Percentiles rank a stretch among this genome's conserved stretches.
These are phyloP conservation scores for Dyspetes luteomarginatus DNA, from an alignment of 2,888 invertebrate genomes.

Conservation along the genomic window DNA sequence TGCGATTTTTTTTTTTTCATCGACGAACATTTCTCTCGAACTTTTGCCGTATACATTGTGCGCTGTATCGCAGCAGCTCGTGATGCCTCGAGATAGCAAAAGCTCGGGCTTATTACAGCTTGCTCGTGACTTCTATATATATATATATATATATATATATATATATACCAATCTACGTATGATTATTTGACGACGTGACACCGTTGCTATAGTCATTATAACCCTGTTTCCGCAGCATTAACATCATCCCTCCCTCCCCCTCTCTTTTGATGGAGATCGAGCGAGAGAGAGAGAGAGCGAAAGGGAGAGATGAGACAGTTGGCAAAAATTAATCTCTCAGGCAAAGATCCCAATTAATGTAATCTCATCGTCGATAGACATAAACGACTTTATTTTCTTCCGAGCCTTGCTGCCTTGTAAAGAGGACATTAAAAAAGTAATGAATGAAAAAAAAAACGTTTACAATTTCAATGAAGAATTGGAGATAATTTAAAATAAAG, in stretches of 20 bases:
- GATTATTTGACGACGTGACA: conserved; percentile 44
- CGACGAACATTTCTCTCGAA: neutral
- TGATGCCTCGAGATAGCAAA: neutral
- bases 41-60: too few species aligned
- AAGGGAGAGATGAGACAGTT: neutral
- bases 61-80: neutral
- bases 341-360: conserved; percentile 1
- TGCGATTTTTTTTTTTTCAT: neutral
- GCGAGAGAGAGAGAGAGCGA: neutral
- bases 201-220: conserved; percentile 53
- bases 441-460: neutral
- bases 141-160: neutral
- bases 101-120: neutral
- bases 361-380: conserved; percentile 23
- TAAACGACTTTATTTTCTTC: conserved; percentile 35
- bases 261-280: too few species aligned
- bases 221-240: conserved; percentile 57
- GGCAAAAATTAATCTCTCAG: conserved; percentile 46
- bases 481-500: neutral
- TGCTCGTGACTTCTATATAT: neutral
- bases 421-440: neutral
- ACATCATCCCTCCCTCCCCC: conserved; percentile 31
- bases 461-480: neutral
- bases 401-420: conserved; percentile 11
- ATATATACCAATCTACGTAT: neutral